Percentiles rank a stretch among this genome's conserved stretches.
Conservation (phyloP, 2,888 invertebrate genomes). For the Crioceris asparagi region DNA sequence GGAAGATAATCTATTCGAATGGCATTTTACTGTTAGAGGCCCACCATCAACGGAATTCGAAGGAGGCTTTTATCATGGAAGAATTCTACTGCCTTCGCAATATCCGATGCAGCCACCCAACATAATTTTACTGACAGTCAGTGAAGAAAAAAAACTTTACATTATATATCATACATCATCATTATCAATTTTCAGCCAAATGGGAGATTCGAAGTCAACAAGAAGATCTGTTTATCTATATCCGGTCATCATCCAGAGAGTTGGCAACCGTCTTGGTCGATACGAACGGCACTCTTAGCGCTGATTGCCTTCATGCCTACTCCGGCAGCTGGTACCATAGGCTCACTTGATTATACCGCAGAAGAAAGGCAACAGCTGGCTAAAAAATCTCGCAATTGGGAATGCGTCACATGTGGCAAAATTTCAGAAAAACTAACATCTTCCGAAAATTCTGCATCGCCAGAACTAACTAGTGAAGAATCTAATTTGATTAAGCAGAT, state of each 20-base stretch:
- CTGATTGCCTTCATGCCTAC: constrained; percentile 93
- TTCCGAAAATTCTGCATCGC: constrained; percentile 29
- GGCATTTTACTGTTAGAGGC: constrained; percentile 93
- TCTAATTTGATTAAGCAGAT: constrained; percentile 43
- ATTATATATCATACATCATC: neutral
- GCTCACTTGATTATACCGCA: constrained; percentile 79
- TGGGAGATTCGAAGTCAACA: constrained; percentile 85
- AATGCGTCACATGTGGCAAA: constrained; percentile 53
- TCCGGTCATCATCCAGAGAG: constrained; percentile 96
- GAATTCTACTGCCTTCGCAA: constrained; percentile 83
- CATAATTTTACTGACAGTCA: constrained; percentile 80
- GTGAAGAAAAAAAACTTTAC: constrained; percentile 23
- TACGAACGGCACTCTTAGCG: constrained; percentile 82
- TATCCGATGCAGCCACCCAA: constrained; percentile 98
- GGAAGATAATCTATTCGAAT: constrained; percentile 93
- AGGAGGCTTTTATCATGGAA: constrained; percentile 84
- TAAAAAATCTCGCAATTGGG: constrained; percentile 56
- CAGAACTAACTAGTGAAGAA: constrained; percentile 41
- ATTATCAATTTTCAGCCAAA: constrained; percentile 55
- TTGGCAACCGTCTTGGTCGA: constrained; percentile 97
- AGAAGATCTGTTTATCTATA: constrained; percentile 91
- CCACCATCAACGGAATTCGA: constrained; percentile 83
- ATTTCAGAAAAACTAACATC: constrained; percentile 43
- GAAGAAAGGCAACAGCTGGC: constrained; percentile 74
- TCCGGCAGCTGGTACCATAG: constrained; percentile 80